Evolutionary conservation across 2,113 vertebrate genomes (phyloP), one percentile per base, ranked within the genome.

Genomic region (Scartelaos histophorus): DNA sequence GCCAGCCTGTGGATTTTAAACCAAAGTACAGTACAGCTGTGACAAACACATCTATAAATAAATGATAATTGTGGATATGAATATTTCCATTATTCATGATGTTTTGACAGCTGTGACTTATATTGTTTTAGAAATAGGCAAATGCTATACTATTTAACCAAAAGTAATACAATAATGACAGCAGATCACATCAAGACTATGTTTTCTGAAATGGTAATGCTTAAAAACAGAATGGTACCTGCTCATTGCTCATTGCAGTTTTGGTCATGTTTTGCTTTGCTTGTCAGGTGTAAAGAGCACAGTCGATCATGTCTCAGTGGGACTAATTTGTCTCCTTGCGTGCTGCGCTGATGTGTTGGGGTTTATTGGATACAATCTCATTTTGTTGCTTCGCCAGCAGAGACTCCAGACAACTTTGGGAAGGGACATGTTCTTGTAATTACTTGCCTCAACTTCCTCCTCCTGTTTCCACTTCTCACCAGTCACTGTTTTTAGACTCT

Each of bases 341-440:
- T 57, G 21, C 45, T 13, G 58, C 65, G 24, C 34, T 24, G 24
- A 46, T 60, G 29, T 17, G 19, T 49, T 57, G 17, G 21, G 58
- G 49, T 66, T 69, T 67, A 61, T 58, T 19, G 70, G 29, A 12
- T 21, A 54, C n/a, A 67, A 46, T 49, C 35, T 25, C 25, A 35
- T 67, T 67, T 70, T 57, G 17, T 51, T 29, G 25, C 43, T 74
- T 24, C 21, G 34, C 38, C 46, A 47, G 35, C 51, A 65, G 69
- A 49, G 67, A 62, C 68, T 1, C 12, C 51, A 74, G 71, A 66
- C 29, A 49, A 49, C 51, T 67, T 69, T 29, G 34, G 69, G 49
- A 69, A 47, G 43, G 24, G 45, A 66, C 35, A 56, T 69, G 67
- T 71, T 69, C 73, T 76, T 74, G 51, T 77, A 71, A 80, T 74